Base-by-base conservation (phyloP, 1,140 invertebrate genomes). In the Rhopalosiphum padi region DNA sequence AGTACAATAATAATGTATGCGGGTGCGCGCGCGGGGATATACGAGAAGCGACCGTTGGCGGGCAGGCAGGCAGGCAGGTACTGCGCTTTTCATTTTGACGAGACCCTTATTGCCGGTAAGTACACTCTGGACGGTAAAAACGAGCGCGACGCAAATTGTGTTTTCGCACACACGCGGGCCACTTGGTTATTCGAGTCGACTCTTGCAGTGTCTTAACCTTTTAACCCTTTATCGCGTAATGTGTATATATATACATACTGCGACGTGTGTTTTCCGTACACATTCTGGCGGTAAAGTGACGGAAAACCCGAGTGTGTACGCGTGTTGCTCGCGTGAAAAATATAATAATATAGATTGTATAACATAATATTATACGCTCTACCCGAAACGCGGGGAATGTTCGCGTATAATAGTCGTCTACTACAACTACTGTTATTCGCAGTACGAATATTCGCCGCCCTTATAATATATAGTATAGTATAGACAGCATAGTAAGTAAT, bases 161-260 rank as follows among this genome's bases (percentile, higher is more conserved):
- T 89, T 55, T 37, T 55, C 48, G 22, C 5, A 25, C 22, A 89
- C 48, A 25, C 60, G n/a, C 60, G n/a, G 88, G 15, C 88, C 48
- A 55, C 88, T 55, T 37, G 88, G 51, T 89, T 55, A 89, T 89
- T 89, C 48, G 35, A 89, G 88, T 89, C 48, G n/a, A 53, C 86
- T 51, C 82, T 0, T 23, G 37, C 82, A 37, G 46, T 88, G 46
- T 88, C 37, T 35, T 88, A 88, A 88, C 37, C 30, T 51, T 87
- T 88, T 88, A 88, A 87, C 85, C 43, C 43, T 46, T 87, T 95
- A 7, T 94, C 92, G 93, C 86, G 53, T 23, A 95, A 95, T 25
- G 95, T 46, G 11, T 46, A 41, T 41, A 41, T 41, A 41, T 41
- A 3, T 41, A 37, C 2, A 41, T 94, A 53, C 94, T 95, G 55